Evolutionary conservation across 1,140 invertebrate genomes (phyloP), one percentile per base, ranked within the genome.

Genomic region (Magallana gigas): DNA sequence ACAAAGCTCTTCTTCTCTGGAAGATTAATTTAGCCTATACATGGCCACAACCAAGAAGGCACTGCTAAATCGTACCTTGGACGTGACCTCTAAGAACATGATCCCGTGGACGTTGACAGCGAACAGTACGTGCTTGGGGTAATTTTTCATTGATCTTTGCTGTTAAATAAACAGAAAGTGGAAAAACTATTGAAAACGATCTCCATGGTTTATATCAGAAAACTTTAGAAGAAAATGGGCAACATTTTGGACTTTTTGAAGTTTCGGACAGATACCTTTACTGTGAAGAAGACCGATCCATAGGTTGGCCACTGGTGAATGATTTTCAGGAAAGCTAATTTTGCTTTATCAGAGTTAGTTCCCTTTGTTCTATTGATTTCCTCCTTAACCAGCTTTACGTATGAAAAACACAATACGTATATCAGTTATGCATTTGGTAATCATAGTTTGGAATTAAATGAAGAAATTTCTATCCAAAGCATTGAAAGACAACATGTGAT

Each of bases 261-360:
- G 36, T 48, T 48, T 48, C 36, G 8, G 1, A 16, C 57, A 57
- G 8, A 83, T 8, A 93, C 93, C 91, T 93, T 93, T 2, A 94
- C 92, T 89, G 93, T 92, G 90, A 93, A 94, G 88, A 94, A 94
- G 0, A 94, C 92, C 8, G 91, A 92, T 16, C 93, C 93, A 88
- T 92, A 94, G 5, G 93, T 94, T 36, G 91, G 90, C 88, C 87
- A 91, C 23, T 89, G 88, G 56, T 80, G 57, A 0, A 91, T 29
- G 8, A 85, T 59, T 23, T 90, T 89, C 16, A 93, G 88, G 62
- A 92, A 93, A 8, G 87, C 88, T 6, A 88, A 76, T 57, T 92
- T 92, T 18, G 91, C 92, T 16, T 92, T 90, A 12, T 92, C 91
- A 48, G 82, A 48, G 29, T 83, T 88, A 23, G 90, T 18, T 29